These are phyloP conservation scores for Brevipalpus yothersi DNA, from an alignment of 1,140 invertebrate species.

Conservation along the genomic window DNA sequence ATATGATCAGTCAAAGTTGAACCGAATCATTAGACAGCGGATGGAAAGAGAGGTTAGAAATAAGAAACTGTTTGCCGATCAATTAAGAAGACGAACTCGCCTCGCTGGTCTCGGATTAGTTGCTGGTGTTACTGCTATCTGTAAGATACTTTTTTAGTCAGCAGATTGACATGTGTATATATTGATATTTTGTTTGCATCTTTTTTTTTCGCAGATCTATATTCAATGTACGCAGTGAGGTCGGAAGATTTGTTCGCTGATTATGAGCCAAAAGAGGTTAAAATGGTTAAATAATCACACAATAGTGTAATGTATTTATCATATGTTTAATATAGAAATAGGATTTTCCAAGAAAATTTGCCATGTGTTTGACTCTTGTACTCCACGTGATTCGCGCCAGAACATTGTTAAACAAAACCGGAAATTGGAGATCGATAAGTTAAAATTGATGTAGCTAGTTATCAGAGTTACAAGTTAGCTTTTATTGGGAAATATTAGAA, in stretches of 20 bases:
- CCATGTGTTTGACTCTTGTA: not conserved
- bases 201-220: slow-evolving; percentile 24
- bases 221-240: slow-evolving; percentile 53
- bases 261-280: slow-evolving; percentile 27
- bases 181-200: not conserved
- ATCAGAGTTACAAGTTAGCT: not conserved
- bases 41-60: too few species aligned
- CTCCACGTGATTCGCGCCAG: not conserved
- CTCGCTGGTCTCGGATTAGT: too few species aligned
- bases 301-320: too few species aligned
- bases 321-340: too few species aligned
- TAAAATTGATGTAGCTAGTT: not conserved
- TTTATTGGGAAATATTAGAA: not conserved
- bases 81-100: too few species aligned
- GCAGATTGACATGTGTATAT: not conserved
- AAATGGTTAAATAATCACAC: not conserved
- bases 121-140: too few species aligned
- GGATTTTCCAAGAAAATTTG: too few species aligned
- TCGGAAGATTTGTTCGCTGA: slow-evolving; percentile 69
- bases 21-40: too few species aligned
- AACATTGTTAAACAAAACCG: not conserved
- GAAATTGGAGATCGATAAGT: not conserved
- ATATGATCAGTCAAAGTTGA: too few species aligned
- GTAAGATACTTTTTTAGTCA: not conserved
- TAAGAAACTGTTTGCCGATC: too few species aligned